Percentiles rank a stretch among this genome's conserved stretches.
These are phyloP conservation scores for Ciconia boyciana DNA, from an alignment of 2,113 vertebrate species.

Conservation along the genomic window DNA sequence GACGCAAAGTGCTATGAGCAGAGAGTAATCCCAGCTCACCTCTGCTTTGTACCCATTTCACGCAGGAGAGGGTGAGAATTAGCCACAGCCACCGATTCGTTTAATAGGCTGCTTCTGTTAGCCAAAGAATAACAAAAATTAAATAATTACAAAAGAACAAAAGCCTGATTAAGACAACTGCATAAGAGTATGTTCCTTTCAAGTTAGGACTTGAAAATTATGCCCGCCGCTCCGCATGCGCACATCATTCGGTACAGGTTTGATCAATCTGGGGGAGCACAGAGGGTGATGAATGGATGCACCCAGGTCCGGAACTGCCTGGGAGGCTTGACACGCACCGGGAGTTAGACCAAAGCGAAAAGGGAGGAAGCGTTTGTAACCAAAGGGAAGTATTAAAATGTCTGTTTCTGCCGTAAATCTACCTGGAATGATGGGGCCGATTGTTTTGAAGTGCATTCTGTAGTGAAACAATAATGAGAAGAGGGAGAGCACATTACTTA, in stretches of 20 bases:
- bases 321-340: not conserved
- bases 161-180: not conserved
- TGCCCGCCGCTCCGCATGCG: not conserved
- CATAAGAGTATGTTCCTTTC: not conserved
- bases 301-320: not conserved
- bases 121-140: not conserved
- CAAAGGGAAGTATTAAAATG: conserved; percentile 22
- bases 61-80: not conserved
- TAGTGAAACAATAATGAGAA: conserved; percentile 36
- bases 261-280: not conserved
- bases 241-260: not conserved
- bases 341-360: not conserved
- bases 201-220: not conserved
- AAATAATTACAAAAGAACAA: not conserved
- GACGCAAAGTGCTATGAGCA: not conserved
- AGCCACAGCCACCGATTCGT: not conserved
- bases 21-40: not conserved
- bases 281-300: not conserved
- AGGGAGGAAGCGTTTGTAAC: not conserved
- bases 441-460: conserved; percentile 29
- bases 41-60: fast-evolving
- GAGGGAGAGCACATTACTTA: conserved; percentile 30
- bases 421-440: not conserved
- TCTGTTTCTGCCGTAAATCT: conserved; percentile 37
- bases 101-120: not conserved